Evolutionary conservation across 1,140 invertebrate genomes (phyloP).

Genomic region (Nebria ingens): DNA sequence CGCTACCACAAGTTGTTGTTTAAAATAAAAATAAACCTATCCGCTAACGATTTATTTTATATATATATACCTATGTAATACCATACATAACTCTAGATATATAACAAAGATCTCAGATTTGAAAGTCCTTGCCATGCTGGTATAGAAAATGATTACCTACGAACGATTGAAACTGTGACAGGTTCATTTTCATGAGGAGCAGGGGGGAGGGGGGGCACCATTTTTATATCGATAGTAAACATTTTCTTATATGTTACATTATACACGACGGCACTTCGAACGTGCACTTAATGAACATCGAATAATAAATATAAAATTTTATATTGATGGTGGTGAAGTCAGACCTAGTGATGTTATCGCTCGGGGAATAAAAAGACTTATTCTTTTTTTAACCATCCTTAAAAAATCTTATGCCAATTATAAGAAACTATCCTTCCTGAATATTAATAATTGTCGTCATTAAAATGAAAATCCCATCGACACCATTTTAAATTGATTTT

Average conservation of each 20-base stretch:
- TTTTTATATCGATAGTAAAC: not conserved
- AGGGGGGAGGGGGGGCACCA: not conserved
- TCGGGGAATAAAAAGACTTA: not conserved
- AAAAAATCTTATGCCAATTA: not conserved
- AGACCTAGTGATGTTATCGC: not conserved
- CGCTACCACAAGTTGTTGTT: too few relatives aligned
- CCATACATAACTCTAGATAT: too few relatives aligned
- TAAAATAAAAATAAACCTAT: too few relatives aligned
- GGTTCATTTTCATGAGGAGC: not conserved
- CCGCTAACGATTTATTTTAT: too few relatives aligned
- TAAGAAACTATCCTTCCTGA: too few relatives aligned
- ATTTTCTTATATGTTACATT: not conserved
- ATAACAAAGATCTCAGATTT: too few relatives aligned
- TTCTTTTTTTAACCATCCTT: not conserved
- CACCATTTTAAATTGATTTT: not conserved
- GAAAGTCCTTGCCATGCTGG: too few relatives aligned
- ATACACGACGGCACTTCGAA: not conserved
- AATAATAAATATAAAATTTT: not conserved
- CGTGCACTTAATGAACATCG: not conserved
- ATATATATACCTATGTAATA: too few relatives aligned
- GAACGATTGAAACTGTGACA: not conserved
- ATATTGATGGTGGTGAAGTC: not conserved
- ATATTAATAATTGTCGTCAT: not conserved
- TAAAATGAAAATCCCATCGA: not conserved
- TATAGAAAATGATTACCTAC: not conserved